These are phyloP conservation scores for Prolemur simus DNA, from an alignment of 2,113 vertebrate species.

Conservation along the genomic window DNA sequence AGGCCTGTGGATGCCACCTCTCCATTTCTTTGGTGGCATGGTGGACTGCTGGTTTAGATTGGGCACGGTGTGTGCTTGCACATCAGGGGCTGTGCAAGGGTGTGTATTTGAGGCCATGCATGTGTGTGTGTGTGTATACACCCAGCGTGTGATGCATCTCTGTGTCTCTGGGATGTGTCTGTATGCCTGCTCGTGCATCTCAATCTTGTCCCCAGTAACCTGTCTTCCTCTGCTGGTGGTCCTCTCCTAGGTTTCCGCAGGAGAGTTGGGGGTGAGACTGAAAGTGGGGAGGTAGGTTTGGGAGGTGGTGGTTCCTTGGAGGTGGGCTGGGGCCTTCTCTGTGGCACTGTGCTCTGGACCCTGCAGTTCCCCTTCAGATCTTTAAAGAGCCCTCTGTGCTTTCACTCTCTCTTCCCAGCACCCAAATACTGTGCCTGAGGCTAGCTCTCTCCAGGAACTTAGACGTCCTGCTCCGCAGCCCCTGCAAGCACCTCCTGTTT, in stretches of 20 bases:
- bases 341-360: neutral
- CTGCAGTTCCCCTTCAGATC: neutral
- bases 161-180: neutral
- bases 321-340: neutral
- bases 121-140: neutral
- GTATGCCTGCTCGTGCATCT: neutral
- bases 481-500: neutral
- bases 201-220: neutral
- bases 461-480: neutral
- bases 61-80: accelerated
- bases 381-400: neutral
- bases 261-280: neutral
- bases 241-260: neutral
- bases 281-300: neutral
- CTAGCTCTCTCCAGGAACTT: neutral
- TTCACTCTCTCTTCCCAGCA: neutral
- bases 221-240: neutral
- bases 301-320: neutral
- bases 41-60: neutral
- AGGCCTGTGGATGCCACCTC: neutral
- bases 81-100: neutral
- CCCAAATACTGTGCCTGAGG: neutral
- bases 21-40: neutral
- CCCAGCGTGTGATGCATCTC: neutral
- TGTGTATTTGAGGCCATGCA: neutral